Evolutionary conservation across 1,140 invertebrate genomes (phyloP), one percentile per base, ranked within the genome.

Genomic region (Scaptomyza montana): DNA sequence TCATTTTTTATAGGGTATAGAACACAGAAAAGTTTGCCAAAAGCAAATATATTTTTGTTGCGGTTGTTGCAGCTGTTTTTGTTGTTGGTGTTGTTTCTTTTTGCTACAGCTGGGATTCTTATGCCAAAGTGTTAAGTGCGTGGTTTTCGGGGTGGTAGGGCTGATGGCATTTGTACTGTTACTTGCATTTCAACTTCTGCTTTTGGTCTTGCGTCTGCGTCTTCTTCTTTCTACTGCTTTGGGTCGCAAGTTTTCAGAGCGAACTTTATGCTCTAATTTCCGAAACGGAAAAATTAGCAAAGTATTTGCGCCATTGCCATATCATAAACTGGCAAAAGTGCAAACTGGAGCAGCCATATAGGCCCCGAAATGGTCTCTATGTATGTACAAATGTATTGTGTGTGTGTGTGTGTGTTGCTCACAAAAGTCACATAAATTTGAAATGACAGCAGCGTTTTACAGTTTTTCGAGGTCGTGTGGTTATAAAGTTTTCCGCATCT

Each of bases 241-340:
- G 56, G 56, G 65, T 63, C 41, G 50, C 61, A 76, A 82, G 67
- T 89, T 89, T 86, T 86, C 81, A 78, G 78, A 89, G 78, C 64
- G 50, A 87, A 86, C 71, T 86, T 86, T 86, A 86, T 86, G 82
- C 82, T 86, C 82, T 86, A 86, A 86, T 86, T 87, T 87, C 82
- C 82, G 84, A 80, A 89, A 89, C 89, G 79, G 85, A 87, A 89
- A 89, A 87, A 89, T 89, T 89, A 87, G 84, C 76, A 84, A 87
- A 87, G 79, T 89, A 87, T 89, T 82, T 87, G 73, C 84, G 60
- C 84, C 79, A 87, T 86, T 77, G 84, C 84, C 84, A 89, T 84
- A 84, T 84, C 84, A 89, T 87, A 84, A 89, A 87, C 70, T 77
- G 68, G 60, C 61, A 63, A 72, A 64, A 77, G 53, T 28, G 36